Percentiles rank a stretch among this genome's conserved stretches.
phyloP scores from a whole-genome alignment of 2,888 invertebrate genomes.

The Tipula vernalis region DNA sequence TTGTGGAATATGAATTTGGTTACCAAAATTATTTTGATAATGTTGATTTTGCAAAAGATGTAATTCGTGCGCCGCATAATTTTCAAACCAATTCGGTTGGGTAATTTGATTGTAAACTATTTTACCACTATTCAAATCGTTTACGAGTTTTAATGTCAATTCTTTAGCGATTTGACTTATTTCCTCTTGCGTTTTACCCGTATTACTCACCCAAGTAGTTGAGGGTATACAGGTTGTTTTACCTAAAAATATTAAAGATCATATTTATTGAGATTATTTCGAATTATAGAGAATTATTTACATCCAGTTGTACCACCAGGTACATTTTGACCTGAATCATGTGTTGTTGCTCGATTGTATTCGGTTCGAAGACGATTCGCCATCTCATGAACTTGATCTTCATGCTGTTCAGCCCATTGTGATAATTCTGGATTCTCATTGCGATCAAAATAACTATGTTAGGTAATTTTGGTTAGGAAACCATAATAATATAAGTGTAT shows the following conservation, averaged over 20 bases:
- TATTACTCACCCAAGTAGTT: slow-evolving; percentile 21
- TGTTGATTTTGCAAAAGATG: slow-evolving; percentile 20
- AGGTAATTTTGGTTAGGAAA: not conserved
- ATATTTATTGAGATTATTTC: not conserved
- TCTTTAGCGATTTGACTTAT: slow-evolving; percentile 16
- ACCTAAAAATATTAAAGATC: not conserved
- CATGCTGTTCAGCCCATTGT: not conserved
- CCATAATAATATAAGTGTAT: not conserved
- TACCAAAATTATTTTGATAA: slow-evolving; percentile 21
- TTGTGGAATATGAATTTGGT: slow-evolving; percentile 11
- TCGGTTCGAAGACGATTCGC: not conserved
- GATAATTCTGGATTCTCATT: not conserved
- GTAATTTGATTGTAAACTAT: slow-evolving; percentile 24
- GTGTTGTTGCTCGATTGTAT: not conserved
- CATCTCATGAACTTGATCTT: not conserved
- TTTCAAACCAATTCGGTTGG: slow-evolving; percentile 31
- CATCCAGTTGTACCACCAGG: not conserved
- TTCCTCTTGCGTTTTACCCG: slow-evolving; percentile 27
- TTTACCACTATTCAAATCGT: slow-evolving; percentile 27
- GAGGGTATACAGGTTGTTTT: not conserved
- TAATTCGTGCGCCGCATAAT: slow-evolving; percentile 25
- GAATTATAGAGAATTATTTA: not conserved
- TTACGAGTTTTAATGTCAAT: slow-evolving; percentile 26
- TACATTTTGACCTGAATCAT: not conserved
- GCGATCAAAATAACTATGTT: not conserved